These are phyloP conservation scores for Noctua pronuba DNA, from an alignment of 2,888 invertebrate genomes.

Conservation along the genomic window DNA sequence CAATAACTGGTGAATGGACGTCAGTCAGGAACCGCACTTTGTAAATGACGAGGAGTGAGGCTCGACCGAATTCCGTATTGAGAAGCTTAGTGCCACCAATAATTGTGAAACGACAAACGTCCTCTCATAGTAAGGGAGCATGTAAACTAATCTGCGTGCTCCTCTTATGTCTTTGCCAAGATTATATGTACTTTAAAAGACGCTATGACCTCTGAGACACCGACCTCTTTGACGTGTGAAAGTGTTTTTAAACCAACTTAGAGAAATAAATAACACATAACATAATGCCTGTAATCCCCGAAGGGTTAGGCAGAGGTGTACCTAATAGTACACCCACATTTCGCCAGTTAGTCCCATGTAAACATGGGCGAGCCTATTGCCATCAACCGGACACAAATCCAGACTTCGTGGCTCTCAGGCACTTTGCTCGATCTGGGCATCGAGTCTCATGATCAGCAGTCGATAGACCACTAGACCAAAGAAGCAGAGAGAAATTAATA, in stretches of 20 bases:
- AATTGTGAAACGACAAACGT: conserved; percentile 55
- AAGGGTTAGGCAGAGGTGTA: neutral
- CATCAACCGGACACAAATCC: neutral
- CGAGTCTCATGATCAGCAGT: neutral
- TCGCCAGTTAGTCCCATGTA: neutral
- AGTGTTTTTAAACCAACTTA: neutral
- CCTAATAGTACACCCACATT: neutral
- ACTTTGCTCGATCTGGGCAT: neutral
- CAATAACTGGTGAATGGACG: conserved; percentile 63
- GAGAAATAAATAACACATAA: neutral
- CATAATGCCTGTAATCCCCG: neutral
- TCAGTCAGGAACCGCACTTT: conserved; percentile 56
- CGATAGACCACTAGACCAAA: neutral
- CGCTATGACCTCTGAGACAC: neutral
- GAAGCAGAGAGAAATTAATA: conserved; percentile 29
- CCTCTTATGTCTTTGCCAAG: neutral
- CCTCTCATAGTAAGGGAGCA: neutral
- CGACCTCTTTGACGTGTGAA: neutral
- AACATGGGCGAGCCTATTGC: neutral
- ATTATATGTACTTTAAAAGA: neutral
- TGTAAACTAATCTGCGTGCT: neutral
- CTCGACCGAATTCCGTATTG: conserved; percentile 68
- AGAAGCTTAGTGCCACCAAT: conserved; percentile 58
- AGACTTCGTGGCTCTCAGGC: neutral
- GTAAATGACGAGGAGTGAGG: conserved; percentile 59